Conservation (phyloP, 2,888 invertebrate genomes). For the Mamestra brassicae region DNA sequence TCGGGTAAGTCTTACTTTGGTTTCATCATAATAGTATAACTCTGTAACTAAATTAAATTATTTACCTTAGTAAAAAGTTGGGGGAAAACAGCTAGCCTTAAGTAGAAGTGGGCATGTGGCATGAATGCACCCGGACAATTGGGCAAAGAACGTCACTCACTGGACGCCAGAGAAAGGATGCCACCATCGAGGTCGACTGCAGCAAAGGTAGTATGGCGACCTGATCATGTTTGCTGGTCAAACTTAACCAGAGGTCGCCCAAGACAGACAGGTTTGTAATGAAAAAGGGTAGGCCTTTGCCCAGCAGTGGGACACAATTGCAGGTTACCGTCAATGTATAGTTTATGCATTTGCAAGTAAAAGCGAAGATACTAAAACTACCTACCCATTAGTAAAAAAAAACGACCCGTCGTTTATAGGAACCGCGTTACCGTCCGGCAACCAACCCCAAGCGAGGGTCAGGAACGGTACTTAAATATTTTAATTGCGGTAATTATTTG, state of each 20-base stretch:
- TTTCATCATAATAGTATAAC: not conserved
- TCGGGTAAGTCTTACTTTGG: not conserved
- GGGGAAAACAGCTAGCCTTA: too few species aligned
- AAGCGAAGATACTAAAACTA: not conserved
- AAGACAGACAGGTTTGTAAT: too few species aligned
- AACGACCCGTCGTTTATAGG: not conserved
- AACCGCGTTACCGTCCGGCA: not conserved
- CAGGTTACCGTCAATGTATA: not conserved
- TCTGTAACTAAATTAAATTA: not conserved
- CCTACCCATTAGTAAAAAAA: not conserved
- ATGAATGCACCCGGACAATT: too few species aligned
- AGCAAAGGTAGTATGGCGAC: too few species aligned
- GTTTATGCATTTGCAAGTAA: too few species aligned
- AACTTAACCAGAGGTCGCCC: too few species aligned
- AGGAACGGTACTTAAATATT: constrained; percentile 28
- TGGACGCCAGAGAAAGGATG: too few species aligned
- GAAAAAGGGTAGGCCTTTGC: too few species aligned
- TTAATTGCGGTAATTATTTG: constrained; percentile 59
- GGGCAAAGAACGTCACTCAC: too few species aligned
- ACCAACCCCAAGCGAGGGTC: not conserved
- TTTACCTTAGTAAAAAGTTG: not conserved
- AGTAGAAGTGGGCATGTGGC: too few species aligned
- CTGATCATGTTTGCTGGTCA: not conserved
- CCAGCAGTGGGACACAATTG: not conserved
- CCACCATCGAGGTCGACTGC: too few species aligned